These are phyloP conservation scores for Toxostoma redivivum DNA, from an alignment of 2,113 vertebrate species.

Conservation along the genomic window DNA sequence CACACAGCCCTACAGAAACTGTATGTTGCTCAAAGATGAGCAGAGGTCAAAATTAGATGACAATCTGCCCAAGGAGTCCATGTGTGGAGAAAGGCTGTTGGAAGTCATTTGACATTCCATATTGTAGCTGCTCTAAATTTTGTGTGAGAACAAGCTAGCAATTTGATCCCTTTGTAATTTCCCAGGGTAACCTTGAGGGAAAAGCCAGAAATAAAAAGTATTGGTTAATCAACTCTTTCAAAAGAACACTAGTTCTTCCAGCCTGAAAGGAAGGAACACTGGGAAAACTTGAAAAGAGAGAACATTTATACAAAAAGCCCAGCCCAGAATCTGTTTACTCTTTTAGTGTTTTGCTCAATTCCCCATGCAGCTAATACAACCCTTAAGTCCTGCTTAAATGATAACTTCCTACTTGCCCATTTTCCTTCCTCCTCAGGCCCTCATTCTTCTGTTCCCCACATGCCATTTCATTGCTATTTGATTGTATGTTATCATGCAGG, in stretches of 20 bases:
- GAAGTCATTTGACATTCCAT: constrained; percentile 39
- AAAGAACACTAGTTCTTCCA: constrained; percentile 62
- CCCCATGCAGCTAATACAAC: constrained; percentile 44
- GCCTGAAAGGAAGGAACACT: constrained; percentile 53
- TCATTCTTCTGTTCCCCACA: neutral
- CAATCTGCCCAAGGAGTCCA: neutral
- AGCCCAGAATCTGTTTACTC: constrained; percentile 60
- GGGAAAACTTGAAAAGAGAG: constrained; percentile 68
- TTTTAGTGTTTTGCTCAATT: constrained; percentile 61
- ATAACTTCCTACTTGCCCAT: constrained; percentile 24
- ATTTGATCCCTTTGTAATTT: constrained; percentile 38
- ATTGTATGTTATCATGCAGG: neutral
- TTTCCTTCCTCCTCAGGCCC: constrained; percentile 15
- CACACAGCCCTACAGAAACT: neutral
- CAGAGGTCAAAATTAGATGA: neutral
- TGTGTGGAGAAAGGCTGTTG: neutral
- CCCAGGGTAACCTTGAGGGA: constrained; percentile 44
- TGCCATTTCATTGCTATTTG: neutral
- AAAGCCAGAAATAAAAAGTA: constrained; percentile 52
- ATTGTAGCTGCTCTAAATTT: constrained; percentile 43
- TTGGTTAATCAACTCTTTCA: constrained; percentile 69
- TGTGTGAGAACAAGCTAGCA: constrained; percentile 24
- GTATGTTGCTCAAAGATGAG: neutral
- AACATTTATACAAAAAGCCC: constrained; percentile 64
- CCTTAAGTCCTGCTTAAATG: constrained; percentile 55